A percentile compares a stretch with the other conserved stretches of the same genome.
phyloP scores from a whole-genome alignment of 2,113 vertebrate genomes.

The Gymnogyps californianus region DNA sequence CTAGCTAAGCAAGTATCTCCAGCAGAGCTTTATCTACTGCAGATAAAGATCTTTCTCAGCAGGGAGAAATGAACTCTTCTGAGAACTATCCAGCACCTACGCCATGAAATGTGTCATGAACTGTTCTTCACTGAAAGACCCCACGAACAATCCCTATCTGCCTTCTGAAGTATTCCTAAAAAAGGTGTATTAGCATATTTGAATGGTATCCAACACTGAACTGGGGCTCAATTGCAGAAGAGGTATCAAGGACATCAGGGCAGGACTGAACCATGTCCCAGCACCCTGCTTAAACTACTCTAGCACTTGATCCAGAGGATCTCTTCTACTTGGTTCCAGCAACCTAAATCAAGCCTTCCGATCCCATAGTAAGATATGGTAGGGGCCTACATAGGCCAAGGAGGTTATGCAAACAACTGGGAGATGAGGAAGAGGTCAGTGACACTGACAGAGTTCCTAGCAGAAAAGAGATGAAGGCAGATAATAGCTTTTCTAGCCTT shows the following conservation, averaged over 20 bases:
- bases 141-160: not conserved
- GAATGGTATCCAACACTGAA: not conserved
- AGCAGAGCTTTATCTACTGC: not conserved
- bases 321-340: not conserved
- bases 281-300: not conserved
- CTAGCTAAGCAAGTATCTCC: not conserved
- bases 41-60: not conserved
- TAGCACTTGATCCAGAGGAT: not conserved
- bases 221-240: not conserved
- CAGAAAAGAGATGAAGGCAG: not conserved
- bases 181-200: not conserved
- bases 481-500: not conserved
- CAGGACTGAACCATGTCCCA: not conserved
- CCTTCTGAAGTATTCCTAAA: not conserved
- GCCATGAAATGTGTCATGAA: not conserved
- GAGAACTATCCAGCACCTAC: not conserved
- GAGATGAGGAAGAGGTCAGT: not conserved
- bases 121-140: not conserved
- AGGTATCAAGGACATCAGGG: not conserved
- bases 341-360: not conserved
- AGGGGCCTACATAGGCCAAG: not conserved
- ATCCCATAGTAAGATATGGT: not conserved
- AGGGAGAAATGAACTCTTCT: not conserved
- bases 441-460: not conserved
- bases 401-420: not conserved